Evolutionary conservation across 2,113 vertebrate genomes (phyloP).

Genomic region (Oncorhynchus keta): DNA sequence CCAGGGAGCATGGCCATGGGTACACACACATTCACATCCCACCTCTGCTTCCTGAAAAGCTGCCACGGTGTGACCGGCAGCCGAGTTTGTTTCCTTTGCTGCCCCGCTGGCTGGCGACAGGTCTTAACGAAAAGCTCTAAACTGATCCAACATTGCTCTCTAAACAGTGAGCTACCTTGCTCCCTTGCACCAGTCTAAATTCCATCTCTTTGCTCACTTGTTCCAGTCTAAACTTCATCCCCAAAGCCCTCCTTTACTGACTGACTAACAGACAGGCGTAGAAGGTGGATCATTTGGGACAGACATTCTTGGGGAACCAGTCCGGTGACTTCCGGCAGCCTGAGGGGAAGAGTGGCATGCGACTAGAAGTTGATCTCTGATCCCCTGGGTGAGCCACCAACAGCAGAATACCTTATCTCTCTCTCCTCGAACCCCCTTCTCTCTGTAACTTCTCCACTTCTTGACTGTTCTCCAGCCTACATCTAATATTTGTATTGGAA

Average conservation of each 20-base stretch:
- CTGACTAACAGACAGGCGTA: background rate
- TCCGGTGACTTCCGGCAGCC: background rate
- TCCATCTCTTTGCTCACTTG: background rate
- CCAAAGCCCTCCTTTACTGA: background rate
- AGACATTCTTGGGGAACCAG: background rate
- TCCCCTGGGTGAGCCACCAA: background rate
- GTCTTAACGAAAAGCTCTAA: background rate
- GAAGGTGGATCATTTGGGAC: background rate
- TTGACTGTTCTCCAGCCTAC: too few species aligned
- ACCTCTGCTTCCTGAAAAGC: constrained; percentile 42
- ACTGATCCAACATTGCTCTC: background rate
- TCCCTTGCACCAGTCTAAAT: background rate
- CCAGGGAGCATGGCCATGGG: background rate
- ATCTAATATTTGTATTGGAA: too few species aligned
- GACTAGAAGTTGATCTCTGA: background rate
- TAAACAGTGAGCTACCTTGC: background rate
- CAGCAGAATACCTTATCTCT: background rate
- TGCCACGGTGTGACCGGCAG: constrained; percentile 37
- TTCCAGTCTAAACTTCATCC: constrained; percentile 7
- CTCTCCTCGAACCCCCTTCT: background rate
- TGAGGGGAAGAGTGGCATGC: background rate
- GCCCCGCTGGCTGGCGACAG: background rate
- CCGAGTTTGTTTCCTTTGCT: constrained; percentile 20
- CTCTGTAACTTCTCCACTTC: background rate
- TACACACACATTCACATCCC: constrained; percentile 20